phyloP scores from a whole-genome alignment of 1,140 invertebrate species.

The Drosophila varians region DNA sequence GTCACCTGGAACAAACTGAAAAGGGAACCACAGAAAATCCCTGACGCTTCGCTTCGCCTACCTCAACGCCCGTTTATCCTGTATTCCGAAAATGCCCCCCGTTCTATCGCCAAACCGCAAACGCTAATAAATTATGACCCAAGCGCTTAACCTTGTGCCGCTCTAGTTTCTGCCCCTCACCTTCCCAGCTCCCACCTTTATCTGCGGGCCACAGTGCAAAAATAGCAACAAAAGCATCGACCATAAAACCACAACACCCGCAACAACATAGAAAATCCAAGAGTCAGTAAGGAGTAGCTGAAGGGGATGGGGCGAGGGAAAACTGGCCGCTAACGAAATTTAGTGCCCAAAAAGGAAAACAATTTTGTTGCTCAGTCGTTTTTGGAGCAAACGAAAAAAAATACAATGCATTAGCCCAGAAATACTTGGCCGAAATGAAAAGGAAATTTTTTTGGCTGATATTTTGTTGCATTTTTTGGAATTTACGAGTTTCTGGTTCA shows the following conservation, averaged over 20 bases:
- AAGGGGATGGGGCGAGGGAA: conserved; percentile 14
- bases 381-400: not conserved
- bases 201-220: conserved; percentile 40
- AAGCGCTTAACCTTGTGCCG: conserved; percentile 68
- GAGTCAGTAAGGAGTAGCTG: not conserved
- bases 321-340: conserved; percentile 77
- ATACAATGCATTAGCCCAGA: conserved; percentile 64
- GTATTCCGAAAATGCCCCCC: conserved; percentile 22
- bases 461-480: conserved; percentile 34
- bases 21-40: conserved; percentile 52
- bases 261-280: conserved; percentile 65
- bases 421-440: conserved; percentile 64
- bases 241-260: conserved; percentile 62
- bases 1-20: conserved; percentile 63
- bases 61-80: conserved; percentile 16
- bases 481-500: conserved; percentile 81
- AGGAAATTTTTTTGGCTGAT: conserved; percentile 51
- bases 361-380: conserved; percentile 11
- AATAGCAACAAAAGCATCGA: conserved; percentile 36
- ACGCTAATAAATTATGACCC: conserved; percentile 77
- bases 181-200: conserved; percentile 31
- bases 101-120: conserved; percentile 53
- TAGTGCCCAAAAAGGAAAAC: conserved; percentile 69
- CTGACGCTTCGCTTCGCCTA: conserved; percentile 10
- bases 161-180: conserved; percentile 16